Conservation (phyloP, 2,888 invertebrate genomes). For the Enoplolaimus lenunculus region DNA sequence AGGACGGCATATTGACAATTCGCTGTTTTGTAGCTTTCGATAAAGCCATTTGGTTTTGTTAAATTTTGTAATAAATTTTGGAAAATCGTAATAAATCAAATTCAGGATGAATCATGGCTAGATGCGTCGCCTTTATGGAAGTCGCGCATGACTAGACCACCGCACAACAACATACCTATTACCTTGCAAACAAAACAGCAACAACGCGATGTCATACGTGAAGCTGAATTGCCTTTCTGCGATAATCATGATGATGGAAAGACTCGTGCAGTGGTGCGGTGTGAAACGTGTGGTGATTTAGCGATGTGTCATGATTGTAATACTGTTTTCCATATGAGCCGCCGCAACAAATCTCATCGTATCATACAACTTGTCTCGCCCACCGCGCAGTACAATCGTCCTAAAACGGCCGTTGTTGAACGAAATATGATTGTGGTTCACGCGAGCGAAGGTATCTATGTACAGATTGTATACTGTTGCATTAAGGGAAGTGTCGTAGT, state of each 20-base stretch:
- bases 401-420: no score
- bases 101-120: slow-evolving; percentile 20
- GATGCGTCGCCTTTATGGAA: slow-evolving; percentile 7
- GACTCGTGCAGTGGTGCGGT: slow-evolving; percentile 79
- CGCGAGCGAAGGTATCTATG: no score
- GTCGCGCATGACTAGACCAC: not conserved
- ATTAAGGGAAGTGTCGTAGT: no score
- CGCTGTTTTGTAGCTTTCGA: no score
- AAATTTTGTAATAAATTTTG: no score
- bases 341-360: slow-evolving; percentile 68
- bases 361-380: slow-evolving; percentile 84
- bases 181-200: not conserved
- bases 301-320: slow-evolving; percentile 75
- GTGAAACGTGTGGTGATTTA: slow-evolving; percentile 68
- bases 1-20: no score
- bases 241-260: slow-evolving; percentile 82
- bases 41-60: no score
- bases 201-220: no score
- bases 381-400: no score
- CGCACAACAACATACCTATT: not conserved
- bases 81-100: no score
- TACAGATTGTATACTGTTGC: no score
- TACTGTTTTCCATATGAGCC: slow-evolving; percentile 76
- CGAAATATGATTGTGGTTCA: no score
- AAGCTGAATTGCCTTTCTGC: slow-evolving; percentile 60